phyloP scores from a whole-genome alignment of 2,113 vertebrate genomes.

The Archocentrus centrarchus region DNA sequence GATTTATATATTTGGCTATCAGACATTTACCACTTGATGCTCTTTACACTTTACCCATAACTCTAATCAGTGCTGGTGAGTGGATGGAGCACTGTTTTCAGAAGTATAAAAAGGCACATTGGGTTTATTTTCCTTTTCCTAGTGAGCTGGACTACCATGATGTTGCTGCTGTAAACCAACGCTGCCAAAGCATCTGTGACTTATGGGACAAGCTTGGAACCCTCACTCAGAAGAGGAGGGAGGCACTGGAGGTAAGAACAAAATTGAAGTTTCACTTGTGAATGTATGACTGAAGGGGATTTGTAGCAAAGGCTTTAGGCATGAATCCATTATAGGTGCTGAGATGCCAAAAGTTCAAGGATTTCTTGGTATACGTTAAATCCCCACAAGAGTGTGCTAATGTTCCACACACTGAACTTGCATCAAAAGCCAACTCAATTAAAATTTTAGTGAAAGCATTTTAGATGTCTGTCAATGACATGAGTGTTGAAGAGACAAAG shows the following conservation, averaged over 20 bases:
- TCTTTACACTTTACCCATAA: not conserved
- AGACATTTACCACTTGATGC: not conserved
- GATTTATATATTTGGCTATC: not conserved
- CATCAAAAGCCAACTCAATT: not conserved
- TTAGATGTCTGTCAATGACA: conserved; percentile 16
- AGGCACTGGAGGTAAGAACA: conserved; percentile 90
- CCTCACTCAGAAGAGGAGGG: conserved; percentile 95
- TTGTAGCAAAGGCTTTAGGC: not conserved
- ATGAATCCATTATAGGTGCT: not conserved
- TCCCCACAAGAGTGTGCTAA: conserved; percentile 69
- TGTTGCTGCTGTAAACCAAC: conserved; percentile 92
- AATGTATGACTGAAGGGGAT: not conserved
- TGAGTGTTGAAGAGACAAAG: conserved; percentile 26
- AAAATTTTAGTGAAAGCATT: conserved; percentile 21
- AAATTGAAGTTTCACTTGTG: not conserved
- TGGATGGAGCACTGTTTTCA: not conserved
- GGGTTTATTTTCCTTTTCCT: not conserved
- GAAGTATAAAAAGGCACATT: not conserved
- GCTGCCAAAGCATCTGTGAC: conserved; percentile 98
- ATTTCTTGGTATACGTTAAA: not conserved
- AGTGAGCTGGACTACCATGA: conserved; percentile 95
- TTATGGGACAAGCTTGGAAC: conserved; percentile 97
- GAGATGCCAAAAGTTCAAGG: not conserved
- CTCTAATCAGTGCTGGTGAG: not conserved
- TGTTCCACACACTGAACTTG: conserved; percentile 26